These are phyloP conservation scores for Heliconius congener DNA, from an alignment of 1,140 invertebrate species.

Conservation along the genomic window DNA sequence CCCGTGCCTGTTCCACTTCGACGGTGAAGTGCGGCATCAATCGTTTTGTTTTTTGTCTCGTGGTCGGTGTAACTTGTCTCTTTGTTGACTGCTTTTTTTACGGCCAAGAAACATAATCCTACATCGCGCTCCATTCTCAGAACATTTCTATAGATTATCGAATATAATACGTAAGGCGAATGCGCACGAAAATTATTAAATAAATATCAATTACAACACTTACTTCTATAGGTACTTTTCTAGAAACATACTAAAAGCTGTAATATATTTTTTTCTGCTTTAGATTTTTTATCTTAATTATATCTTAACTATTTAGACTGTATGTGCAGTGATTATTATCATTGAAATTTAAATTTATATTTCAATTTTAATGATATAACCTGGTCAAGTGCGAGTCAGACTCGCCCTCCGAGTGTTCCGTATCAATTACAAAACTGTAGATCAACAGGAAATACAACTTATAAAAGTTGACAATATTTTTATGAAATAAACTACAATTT, in stretches of 20 bases:
- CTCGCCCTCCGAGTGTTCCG: too few species aligned
- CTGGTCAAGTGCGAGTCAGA: too few species aligned
- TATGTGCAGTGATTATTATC: not conserved
- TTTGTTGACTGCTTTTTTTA: slow-evolving; percentile 26
- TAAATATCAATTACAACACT: not conserved
- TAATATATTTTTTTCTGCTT: too few species aligned
- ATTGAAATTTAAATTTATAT: not conserved
- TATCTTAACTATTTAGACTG: not conserved
- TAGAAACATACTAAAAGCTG: too few species aligned
- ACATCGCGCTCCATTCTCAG: slow-evolving; percentile 1
- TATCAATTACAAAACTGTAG: too few species aligned
- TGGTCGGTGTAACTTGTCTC: slow-evolving; percentile 14
- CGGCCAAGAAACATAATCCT: slow-evolving; percentile 24
- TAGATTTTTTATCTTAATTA: not conserved
- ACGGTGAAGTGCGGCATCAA: slow-evolving; percentile 1
- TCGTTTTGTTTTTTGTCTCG: not conserved
- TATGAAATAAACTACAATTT: too few species aligned
- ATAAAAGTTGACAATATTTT: too few species aligned
- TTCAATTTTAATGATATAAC: too few species aligned
- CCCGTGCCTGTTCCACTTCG: not conserved
- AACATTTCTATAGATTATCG: not conserved
- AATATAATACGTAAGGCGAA: not conserved
- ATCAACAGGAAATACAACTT: too few species aligned
- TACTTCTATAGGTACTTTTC: too few species aligned
- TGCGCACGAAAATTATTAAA: not conserved